Percentiles rank a stretch among this genome's conserved stretches.
Evolutionary conservation across 2,113 vertebrate genomes (phyloP).

Genomic region (Lagopus leucura): DNA sequence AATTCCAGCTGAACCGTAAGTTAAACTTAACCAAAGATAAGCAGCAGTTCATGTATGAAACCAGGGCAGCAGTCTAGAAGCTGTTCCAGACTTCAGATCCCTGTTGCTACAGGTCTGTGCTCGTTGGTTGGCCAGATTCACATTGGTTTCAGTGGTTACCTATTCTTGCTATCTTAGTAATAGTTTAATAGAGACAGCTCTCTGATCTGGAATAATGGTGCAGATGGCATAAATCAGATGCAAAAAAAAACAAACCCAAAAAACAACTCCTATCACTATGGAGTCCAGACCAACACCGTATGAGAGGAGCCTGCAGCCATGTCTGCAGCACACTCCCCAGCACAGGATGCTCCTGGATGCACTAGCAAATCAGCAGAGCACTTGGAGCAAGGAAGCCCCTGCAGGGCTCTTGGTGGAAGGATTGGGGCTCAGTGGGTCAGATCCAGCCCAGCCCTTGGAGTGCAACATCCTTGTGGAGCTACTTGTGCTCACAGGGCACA

Average conservation of each 20-base stretch:
- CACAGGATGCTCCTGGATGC: accelerated
- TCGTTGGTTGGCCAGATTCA: not conserved
- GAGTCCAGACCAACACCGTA: not conserved
- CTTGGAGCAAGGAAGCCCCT: not conserved
- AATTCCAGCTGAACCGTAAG: not conserved
- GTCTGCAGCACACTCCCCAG: not conserved
- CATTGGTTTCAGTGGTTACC: accelerated
- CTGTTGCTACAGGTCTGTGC: not conserved
- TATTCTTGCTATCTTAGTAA: not conserved
- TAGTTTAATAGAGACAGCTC: not conserved
- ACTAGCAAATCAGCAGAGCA: not conserved
- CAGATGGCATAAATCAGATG: not conserved
- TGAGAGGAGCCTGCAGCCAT: accelerated
- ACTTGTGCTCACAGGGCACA: not conserved
- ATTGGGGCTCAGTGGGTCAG: not conserved
- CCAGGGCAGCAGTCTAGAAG: not conserved
- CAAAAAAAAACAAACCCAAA: not conserved
- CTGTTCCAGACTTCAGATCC: not conserved
- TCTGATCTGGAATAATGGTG: not conserved
- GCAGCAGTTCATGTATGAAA: not conserved
- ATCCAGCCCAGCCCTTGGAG: accelerated
- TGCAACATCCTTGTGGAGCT: accelerated
- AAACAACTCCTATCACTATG: accelerated
- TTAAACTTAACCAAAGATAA: not conserved
- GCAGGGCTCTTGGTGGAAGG: not conserved